Conservation (phyloP, 2,797 vertebrate species). For the Taeniopygia guttata region DNA sequence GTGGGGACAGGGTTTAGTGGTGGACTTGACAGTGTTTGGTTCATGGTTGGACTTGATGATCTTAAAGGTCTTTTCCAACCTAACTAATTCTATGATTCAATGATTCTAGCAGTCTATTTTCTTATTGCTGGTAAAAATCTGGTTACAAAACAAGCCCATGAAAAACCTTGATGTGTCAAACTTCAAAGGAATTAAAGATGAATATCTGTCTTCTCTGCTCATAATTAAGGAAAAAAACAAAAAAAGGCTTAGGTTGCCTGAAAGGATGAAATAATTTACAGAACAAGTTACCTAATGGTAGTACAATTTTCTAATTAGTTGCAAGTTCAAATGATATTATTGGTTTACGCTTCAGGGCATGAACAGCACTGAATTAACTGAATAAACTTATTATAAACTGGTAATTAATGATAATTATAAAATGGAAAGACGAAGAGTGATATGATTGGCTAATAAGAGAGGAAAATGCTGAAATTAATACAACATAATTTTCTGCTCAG, state of each 20-base stretch:
- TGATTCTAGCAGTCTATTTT: neutral
- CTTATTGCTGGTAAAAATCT: neutral
- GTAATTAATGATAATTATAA: conserved; percentile 77
- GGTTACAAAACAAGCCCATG: neutral
- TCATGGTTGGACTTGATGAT: neutral
- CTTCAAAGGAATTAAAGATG: neutral
- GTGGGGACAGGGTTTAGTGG: neutral
- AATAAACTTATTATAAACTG: conserved; percentile 76
- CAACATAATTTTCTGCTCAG: conserved; percentile 71
- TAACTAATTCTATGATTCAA: neutral
- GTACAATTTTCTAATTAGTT: conserved; percentile 63
- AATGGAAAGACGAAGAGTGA: conserved; percentile 63
- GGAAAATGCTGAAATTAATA: conserved; percentile 70
- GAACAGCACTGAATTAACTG: conserved; percentile 71
- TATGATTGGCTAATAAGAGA: conserved; percentile 71
- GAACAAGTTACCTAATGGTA: conserved; percentile 55
- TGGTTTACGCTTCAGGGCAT: conserved; percentile 67
- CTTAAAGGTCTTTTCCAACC: neutral
- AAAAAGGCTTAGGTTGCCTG: conserved; percentile 26
- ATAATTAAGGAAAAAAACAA: neutral
- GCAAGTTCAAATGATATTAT: conserved; percentile 62
- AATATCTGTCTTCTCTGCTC: neutral
- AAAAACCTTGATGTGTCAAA: neutral
- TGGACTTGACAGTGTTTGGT: neutral
- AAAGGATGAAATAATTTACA: conserved; percentile 60